phyloP scores from a whole-genome alignment of 2,888 invertebrate species.

The Diplazon laetatorius region DNA sequence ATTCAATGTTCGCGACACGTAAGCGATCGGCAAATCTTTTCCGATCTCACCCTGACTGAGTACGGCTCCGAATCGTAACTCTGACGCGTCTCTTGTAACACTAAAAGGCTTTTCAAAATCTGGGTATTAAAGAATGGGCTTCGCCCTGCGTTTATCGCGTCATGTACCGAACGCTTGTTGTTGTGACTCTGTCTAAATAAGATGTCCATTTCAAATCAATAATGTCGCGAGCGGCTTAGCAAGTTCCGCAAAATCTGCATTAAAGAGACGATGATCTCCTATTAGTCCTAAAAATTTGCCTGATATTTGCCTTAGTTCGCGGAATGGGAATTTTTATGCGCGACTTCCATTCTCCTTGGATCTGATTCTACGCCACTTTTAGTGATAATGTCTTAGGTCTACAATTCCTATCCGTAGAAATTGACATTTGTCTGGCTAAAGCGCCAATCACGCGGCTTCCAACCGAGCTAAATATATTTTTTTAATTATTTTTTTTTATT shows the following conservation, averaged over 20 bases:
- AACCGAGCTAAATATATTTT: not conserved
- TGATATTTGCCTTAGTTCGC: constrained; percentile 3
- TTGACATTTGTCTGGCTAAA: constrained; percentile 51
- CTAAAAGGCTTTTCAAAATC: constrained; percentile 63
- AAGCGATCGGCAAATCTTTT: constrained; percentile 35
- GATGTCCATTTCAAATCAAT: constrained; percentile 1
- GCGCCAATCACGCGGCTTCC: constrained; percentile 9
- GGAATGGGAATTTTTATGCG: constrained; percentile 32
- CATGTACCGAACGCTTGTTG: constrained; percentile 41
- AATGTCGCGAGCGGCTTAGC: constrained; percentile 34
- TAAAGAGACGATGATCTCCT: constrained; percentile 42
- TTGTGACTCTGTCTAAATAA: constrained; percentile 22
- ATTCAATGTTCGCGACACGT: constrained; percentile 15
- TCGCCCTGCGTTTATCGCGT: constrained; percentile 24
- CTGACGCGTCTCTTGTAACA: constrained; percentile 66
- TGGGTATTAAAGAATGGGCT: constrained; percentile 52
- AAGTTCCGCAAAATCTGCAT: constrained; percentile 32
- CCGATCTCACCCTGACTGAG: constrained; percentile 58
- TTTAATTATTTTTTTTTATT: too few relatives aligned
- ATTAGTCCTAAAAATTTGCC: constrained; percentile 36
- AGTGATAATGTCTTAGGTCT: constrained; percentile 49
- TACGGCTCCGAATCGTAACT: constrained; percentile 63
- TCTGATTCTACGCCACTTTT: constrained; percentile 29
- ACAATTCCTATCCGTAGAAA: constrained; percentile 7
- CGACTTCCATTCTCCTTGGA: constrained; percentile 34